Evolutionary conservation across 2,797 vertebrate species (phyloP), one percentile per base, ranked within the genome.

Genomic region (Halcyon chelicuti): DNA sequence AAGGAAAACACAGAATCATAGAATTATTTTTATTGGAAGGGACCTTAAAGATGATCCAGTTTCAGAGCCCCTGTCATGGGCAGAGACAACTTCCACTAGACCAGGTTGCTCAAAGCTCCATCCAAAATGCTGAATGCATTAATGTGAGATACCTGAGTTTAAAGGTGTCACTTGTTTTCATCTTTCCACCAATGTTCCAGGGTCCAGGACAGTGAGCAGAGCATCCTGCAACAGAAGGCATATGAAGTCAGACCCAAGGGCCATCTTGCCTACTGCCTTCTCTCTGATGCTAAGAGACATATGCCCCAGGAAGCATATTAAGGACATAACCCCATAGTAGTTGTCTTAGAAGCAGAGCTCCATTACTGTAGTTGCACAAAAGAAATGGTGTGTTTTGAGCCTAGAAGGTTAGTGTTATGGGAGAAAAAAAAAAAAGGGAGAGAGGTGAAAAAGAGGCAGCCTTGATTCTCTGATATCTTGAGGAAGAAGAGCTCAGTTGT

Each of bases 161-260:
- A 73, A 82, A 12, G 11, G 7, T 46, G 16, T n/a, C 63, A 18
- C 18, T 23, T 86, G 49, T 25, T 63, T 68, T 65, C 37, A 47
- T 62, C 40, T 29, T 83, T 61, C 4, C 46, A 35, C 5, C 10
- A 2, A 0, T 18, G 6, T 29, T 75, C 57, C 35, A n/a, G n/a
- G 21, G 22, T 23, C 33, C 37, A n/a, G 33, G 15, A 29, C 7
- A 40, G 8, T 0, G 0, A 39, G 42, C 31, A 75, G 14, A 47
- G 13, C 9, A 28, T 21, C 4, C 0, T 7, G 28, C 10, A 71
- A 70, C 23, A 68, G 22, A 2, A 29, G 28, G 11, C 9, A n/a
- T 6, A 8, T 15, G 15, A n/a, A 40, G 29, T 20, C 35, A 79
- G 7, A 65, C 12, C 28, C 39, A 44, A 60, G 21, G 66, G 14